A percentile compares a stretch with the other conserved stretches of the same genome.
These are phyloP conservation scores for Dromas ardeola DNA, from an alignment of 2,113 vertebrate genomes.

Conservation along the genomic window DNA sequence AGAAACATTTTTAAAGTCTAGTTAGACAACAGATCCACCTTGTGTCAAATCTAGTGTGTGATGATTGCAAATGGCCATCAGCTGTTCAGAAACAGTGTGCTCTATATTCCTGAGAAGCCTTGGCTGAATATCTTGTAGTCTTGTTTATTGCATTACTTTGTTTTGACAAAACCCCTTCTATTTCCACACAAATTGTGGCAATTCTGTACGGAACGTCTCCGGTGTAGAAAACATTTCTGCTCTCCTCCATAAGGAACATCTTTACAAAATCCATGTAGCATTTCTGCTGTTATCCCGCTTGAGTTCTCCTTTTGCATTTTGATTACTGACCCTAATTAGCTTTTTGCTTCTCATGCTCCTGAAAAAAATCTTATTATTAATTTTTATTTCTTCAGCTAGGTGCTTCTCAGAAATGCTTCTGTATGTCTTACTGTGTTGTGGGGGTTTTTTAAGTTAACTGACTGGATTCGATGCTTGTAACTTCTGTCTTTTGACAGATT, in stretches of 20 bases:
- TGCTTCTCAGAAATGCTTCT: background rate
- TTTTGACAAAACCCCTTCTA: background rate
- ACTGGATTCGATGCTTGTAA: background rate
- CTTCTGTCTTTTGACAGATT: background rate
- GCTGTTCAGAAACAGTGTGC: background rate
- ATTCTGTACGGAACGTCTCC: background rate
- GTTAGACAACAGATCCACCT: background rate
- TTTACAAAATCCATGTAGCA: background rate
- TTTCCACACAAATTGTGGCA: accelerated
- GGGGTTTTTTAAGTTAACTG: background rate
- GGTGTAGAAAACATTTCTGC: background rate
- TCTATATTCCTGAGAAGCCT: background rate
- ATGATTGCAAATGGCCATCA: background rate
- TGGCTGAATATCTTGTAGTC: background rate
- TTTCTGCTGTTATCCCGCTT: background rate
- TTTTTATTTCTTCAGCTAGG: background rate
- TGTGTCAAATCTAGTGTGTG: background rate
- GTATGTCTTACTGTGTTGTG: background rate
- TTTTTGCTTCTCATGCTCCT: background rate
- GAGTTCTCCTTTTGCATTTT: background rate
- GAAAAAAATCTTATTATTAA: background rate
- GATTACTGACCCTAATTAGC: background rate
- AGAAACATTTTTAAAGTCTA: background rate
- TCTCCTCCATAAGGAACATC: background rate
- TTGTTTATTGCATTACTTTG: background rate